Conservation (phyloP, 2,797 vertebrate species). For the Myotis findleyi region DNA sequence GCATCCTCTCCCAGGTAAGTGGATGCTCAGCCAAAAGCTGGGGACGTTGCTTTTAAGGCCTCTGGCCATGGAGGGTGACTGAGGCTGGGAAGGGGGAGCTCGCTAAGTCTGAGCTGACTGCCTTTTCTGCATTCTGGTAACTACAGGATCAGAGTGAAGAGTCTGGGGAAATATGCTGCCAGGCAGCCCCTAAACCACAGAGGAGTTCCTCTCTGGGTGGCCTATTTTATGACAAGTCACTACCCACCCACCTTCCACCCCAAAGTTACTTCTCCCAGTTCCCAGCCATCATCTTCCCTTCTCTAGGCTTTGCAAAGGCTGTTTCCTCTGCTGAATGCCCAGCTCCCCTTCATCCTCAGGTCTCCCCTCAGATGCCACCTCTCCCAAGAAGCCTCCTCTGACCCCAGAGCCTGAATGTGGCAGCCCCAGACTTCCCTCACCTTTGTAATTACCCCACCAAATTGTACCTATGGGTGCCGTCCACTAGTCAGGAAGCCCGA, state of each 20-base stretch:
- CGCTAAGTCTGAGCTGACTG: neutral
- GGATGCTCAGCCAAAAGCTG: neutral
- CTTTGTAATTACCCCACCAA: neutral
- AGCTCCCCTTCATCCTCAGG: neutral
- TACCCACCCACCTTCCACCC: neutral
- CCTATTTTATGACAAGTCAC: neutral
- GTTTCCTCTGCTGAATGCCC: neutral
- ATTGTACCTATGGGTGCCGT: rapidly evolving
- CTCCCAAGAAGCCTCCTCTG: neutral
- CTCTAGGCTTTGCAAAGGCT: neutral
- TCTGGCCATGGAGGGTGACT: rapidly evolving
- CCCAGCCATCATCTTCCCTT: rapidly evolving
- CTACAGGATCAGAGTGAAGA: neutral
- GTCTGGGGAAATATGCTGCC: neutral
- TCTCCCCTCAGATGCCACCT: neutral
- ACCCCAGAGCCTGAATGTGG: neutral
- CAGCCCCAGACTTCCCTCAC: neutral
- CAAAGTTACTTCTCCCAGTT: neutral
- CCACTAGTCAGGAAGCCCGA: rapidly evolving
- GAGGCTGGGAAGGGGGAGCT: neutral
- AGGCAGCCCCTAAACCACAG: neutral
- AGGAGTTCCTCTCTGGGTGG: neutral
- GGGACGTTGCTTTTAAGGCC: neutral
- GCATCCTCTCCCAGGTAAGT: constrained; percentile 86
- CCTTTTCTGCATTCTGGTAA: neutral